Conservation (phyloP, 2,888 invertebrate species). For the Auanema freiburgensis region DNA sequence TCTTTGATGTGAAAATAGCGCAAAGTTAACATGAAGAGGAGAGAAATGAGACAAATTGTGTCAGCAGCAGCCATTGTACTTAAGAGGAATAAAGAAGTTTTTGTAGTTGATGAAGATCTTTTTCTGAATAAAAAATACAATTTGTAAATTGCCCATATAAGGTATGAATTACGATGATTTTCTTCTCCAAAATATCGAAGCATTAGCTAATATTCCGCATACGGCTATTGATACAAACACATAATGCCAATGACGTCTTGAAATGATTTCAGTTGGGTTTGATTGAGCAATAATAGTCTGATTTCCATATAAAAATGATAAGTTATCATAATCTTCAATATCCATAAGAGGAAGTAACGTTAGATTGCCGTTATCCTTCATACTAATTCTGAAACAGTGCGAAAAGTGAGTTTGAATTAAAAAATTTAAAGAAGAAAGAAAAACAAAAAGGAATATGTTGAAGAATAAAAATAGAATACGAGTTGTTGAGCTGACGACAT, state of each 20-base stretch:
- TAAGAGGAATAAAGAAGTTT: conserved; percentile 53
- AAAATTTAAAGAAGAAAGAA: no score
- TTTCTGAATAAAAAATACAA: conserved; percentile 27
- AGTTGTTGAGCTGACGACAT: no score
- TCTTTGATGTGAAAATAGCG: conserved; percentile 22
- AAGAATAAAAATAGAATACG: no score
- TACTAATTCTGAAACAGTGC: no score
- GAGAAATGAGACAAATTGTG: conserved; percentile 46
- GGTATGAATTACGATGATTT: conserved; percentile 7
- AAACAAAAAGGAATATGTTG: no score
- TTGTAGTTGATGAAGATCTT: conserved; percentile 45
- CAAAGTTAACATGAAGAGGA: conserved; percentile 40
- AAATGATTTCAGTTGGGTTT: neutral
- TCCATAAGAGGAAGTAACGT: no score
- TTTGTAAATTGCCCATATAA: neutral
- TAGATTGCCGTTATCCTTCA: no score
- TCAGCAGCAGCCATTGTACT: conserved; percentile 58
- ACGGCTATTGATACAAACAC: conserved; percentile 21
- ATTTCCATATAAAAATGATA: no score
- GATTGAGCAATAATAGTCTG: no score
- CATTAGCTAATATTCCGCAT: conserved; percentile 17
- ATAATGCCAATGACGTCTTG: conserved; percentile 19
- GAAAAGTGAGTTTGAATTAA: no score
- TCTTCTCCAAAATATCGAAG: conserved; percentile 17
- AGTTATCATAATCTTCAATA: no score